These are phyloP conservation scores for Atherinosoma microstoma DNA, from an alignment of 2,797 vertebrate species.

Conservation along the genomic window DNA sequence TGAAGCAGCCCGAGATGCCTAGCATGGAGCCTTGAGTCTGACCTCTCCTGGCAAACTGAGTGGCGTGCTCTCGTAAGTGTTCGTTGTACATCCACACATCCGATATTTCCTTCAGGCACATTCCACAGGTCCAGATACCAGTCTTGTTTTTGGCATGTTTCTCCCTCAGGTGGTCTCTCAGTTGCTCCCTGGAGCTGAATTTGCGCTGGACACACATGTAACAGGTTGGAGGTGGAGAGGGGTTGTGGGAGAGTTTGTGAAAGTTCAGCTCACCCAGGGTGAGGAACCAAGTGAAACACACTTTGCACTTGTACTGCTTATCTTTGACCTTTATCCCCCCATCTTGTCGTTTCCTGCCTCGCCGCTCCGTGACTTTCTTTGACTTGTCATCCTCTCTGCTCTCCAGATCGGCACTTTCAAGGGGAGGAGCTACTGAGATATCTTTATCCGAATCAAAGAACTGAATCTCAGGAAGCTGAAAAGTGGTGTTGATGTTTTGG, in stretches of 20 bases:
- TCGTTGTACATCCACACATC: slow-evolving; percentile 99
- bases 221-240: slow-evolving; percentile 95
- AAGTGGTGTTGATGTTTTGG: slow-evolving; percentile 85
- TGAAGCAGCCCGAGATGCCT: slow-evolving; percentile 86
- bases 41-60: slow-evolving; percentile 92
- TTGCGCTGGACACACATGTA: slow-evolving; percentile 99
- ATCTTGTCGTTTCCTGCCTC: slow-evolving; percentile 81
- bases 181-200: slow-evolving; percentile 95
- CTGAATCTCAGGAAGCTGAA: slow-evolving; percentile 87
- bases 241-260: slow-evolving; percentile 95
- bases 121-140: slow-evolving; percentile 97
- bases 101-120: slow-evolving; percentile 96
- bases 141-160: slow-evolving; percentile 94
- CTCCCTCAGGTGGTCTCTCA: slow-evolving; percentile 93
- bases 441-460: slow-evolving; percentile 85
- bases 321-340: slow-evolving; percentile 86
- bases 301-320: slow-evolving; percentile 96
- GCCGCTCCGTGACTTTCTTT: slow-evolving; percentile 77
- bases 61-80: slow-evolving; percentile 94
- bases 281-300: slow-evolving; percentile 96
- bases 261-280: slow-evolving; percentile 94
- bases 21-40: slow-evolving; percentile 89
- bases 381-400: slow-evolving; percentile 74
- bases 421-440: slow-evolving; percentile 61
- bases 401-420: slow-evolving; percentile 52